Percentiles rank a stretch among this genome's conserved stretches.
phyloP scores from a whole-genome alignment of 2,888 invertebrate species.

The Caenorhabditis sp. region DNA sequence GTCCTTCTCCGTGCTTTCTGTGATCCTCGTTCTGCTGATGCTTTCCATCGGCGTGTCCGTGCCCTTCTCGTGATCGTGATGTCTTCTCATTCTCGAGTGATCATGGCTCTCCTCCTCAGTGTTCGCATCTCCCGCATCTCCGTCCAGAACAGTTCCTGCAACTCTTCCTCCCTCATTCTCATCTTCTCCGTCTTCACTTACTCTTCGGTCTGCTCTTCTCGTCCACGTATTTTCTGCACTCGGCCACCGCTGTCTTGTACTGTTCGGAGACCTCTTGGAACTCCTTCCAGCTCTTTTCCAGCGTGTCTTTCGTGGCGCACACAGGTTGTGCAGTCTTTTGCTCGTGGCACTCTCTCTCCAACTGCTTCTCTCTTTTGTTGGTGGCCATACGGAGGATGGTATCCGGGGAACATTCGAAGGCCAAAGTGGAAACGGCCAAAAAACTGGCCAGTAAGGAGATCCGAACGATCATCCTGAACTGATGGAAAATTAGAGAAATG shows the following conservation, averaged over 20 bases:
- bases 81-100: slow-evolving; percentile 36
- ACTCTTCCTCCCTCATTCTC: neutral
- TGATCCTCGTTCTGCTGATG: slow-evolving; percentile 31
- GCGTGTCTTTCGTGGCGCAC: slow-evolving; percentile 56
- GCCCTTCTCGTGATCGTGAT: slow-evolving; percentile 20
- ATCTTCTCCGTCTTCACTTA: neutral
- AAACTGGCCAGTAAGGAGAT: slow-evolving; percentile 36
- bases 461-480: slow-evolving; percentile 45
- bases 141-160: slow-evolving; percentile 35
- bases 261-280: slow-evolving; percentile 60
- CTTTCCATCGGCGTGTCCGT: neutral
- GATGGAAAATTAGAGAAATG: neutral
- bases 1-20: slow-evolving; percentile 12
- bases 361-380: slow-evolving; percentile 64
- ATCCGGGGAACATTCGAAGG: slow-evolving; percentile 63
- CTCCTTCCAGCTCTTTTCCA: slow-evolving; percentile 65
- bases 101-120: slow-evolving; percentile 21
- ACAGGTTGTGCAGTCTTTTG: slow-evolving; percentile 30
- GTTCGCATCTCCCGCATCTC: slow-evolving; percentile 20
- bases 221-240: slow-evolving; percentile 50
- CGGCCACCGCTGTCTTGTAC: slow-evolving; percentile 58
- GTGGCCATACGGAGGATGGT: slow-evolving; percentile 68
- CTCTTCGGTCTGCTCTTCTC: slow-evolving; percentile 49
- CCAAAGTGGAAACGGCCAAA: slow-evolving; percentile 32
- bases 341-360: slow-evolving; percentile 65